Conservation (phyloP, 2,113 vertebrate genomes). For the Apaloderma vittatum region DNA sequence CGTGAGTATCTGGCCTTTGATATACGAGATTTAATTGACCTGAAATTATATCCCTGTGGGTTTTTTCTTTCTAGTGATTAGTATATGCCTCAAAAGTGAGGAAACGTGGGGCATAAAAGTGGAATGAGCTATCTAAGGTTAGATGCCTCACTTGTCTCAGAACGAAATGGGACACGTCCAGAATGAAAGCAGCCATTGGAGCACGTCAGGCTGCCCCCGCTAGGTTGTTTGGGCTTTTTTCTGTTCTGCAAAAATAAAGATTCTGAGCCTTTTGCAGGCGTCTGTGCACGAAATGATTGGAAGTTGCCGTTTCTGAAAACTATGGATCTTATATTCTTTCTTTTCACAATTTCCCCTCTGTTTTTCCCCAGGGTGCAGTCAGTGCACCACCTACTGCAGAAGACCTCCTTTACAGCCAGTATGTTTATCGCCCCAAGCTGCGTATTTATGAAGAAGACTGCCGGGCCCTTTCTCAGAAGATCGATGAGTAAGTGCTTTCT, state of each 20-base stretch:
- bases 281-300: background rate
- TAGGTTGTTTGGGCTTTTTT: background rate
- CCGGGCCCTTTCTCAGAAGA: slow-evolving; percentile 78
- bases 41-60: background rate
- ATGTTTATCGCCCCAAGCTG: slow-evolving; percentile 86
- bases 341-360: background rate
- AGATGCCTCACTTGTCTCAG: background rate
- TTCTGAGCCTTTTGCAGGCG: background rate
- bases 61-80: background rate
- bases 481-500: slow-evolving; percentile 82
- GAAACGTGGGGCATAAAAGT: rapidly evolving
- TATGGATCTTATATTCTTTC: background rate
- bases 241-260: background rate
- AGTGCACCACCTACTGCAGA: slow-evolving; percentile 69
- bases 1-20: slow-evolving; percentile 73
- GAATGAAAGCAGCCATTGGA: background rate
- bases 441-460: slow-evolving; percentile 88
- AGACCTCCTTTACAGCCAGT: slow-evolving; percentile 83
- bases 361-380: slow-evolving; percentile 75
- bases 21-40: background rate
- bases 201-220: background rate
- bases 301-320: slow-evolving; percentile 3
- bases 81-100: background rate
- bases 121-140: background rate
- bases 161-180: background rate